phyloP scores from a whole-genome alignment of 2,113 vertebrate species.

The Forbesichthys agassizii region DNA sequence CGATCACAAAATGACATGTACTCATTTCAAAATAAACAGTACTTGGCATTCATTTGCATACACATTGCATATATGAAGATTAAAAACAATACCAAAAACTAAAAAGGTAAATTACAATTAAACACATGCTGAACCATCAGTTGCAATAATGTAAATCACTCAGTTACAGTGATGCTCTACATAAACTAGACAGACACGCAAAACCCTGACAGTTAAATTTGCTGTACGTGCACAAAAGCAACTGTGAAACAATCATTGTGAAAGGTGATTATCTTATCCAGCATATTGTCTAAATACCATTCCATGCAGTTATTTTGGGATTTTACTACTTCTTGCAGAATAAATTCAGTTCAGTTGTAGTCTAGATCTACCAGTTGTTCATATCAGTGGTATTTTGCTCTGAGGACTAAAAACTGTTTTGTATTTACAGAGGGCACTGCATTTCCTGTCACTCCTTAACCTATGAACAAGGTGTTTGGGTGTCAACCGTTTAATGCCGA shows the following conservation, averaged over 20 bases:
- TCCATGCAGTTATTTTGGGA: not conserved
- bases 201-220: conserved; percentile 1
- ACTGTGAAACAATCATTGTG: not conserved
- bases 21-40: conserved; percentile 39
- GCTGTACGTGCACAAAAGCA: conserved; percentile 5
- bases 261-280: conserved; percentile 4
- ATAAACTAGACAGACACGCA: not conserved
- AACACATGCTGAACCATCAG: conserved; percentile 43
- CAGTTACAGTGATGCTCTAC: conserved; percentile 15
- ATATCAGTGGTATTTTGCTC: conserved; percentile 48
- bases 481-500: not conserved
- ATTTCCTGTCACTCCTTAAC: conserved; percentile 74
- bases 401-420: conserved; percentile 48
- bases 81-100: conserved; percentile 31
- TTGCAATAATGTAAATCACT: conserved; percentile 37
- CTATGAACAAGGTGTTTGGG: conserved; percentile 54
- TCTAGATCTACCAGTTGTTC: conserved; percentile 3
- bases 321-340: not conserved
- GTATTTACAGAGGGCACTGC: conserved; percentile 45
- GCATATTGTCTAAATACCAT: conserved; percentile 17
- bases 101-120: conserved; percentile 10
- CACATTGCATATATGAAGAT: conserved; percentile 21
- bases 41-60: conserved; percentile 19
- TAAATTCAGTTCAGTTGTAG: not conserved
- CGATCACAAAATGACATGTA: conserved; percentile 54